Evolutionary conservation across 2,888 invertebrate species (phyloP), one percentile per base, ranked within the genome.

Genomic region (Griposia aprilina): DNA sequence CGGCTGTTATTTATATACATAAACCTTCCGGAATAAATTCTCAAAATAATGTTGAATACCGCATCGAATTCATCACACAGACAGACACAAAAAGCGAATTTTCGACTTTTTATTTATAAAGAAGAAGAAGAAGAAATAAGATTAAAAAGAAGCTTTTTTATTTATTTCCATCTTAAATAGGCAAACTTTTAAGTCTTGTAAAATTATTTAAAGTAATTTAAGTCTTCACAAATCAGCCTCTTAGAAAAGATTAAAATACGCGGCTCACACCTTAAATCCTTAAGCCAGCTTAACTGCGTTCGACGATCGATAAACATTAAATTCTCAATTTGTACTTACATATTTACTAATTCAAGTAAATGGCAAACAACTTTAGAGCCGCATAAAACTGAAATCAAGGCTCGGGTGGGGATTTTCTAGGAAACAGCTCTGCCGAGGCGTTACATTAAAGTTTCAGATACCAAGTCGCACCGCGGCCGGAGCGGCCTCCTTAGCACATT

Each of bases 371-470:
- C 90, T 93, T 93, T 91, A 92, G 90, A 90, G 92, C 89, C 90
- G 88, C 91, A 92, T 93, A 91, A 94, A 94, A 92, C 93, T 90
- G 91, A 93, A 95, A 94, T 94, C 95, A 93, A 92, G 92, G 91
- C 88, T 89, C 86, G 90, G 89, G 87, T 88, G 90, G 80, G 84
- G 92, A 92, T 93, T 94, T 93, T 92, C 91, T 93, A 93, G 92
- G 91, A 90, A 92, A 90, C 91, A 80, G 88, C 90, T 88, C 89
- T 87, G 86, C 83, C 89, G 91, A 91, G 90, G 92, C 91, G 90
- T 93, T 91, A 93, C 94, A 95, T 95, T 94, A 95, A 95, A 95
- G 82, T 95, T 95, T 95, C 94, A 95, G 87, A 87, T 89, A 90
- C 90, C 89, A 89, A 91, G 91, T 90, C 90, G 90, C 88, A 80